A percentile compares a stretch with the other conserved stretches of the same genome.
Conservation (phyloP, 2,797 vertebrate genomes). For the Crenuchus spilurus region DNA sequence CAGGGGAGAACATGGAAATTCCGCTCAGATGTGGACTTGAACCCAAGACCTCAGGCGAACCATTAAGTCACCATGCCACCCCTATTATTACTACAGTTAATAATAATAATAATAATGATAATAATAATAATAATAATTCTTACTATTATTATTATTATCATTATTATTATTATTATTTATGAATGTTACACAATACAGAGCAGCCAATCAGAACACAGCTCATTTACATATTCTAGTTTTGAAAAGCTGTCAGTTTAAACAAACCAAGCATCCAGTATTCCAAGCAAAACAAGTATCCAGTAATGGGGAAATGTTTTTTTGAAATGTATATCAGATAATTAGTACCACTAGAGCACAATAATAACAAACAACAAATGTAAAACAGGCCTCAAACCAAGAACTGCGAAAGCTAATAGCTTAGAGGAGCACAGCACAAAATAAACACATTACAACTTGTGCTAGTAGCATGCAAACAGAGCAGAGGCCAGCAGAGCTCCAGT, state of each 20-base stretch:
- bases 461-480: neutral
- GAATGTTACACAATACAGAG: neutral
- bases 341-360: neutral
- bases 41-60: too few relatives aligned
- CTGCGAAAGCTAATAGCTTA: conserved; percentile 9
- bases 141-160: too few relatives aligned
- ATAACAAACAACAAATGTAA: conserved; percentile 3
- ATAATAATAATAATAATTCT: too few relatives aligned
- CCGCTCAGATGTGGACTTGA: too few relatives aligned
- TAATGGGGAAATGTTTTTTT: neutral
- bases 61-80: too few relatives aligned
- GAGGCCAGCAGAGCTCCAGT: neutral
- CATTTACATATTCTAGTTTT: neutral
- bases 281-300: too few relatives aligned
- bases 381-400: neutral
- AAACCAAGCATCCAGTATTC: too few relatives aligned
- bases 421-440: conserved; percentile 8
- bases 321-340: neutral
- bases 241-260: too few relatives aligned
- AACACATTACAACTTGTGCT: neutral
- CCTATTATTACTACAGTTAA: too few relatives aligned
- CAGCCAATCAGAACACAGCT: neutral
- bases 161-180: too few relatives aligned
- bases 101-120: too few relatives aligned
- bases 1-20: too few relatives aligned